These are phyloP conservation scores for Drosophila setifemur DNA, from an alignment of 1,140 invertebrate genomes.

Conservation along the genomic window DNA sequence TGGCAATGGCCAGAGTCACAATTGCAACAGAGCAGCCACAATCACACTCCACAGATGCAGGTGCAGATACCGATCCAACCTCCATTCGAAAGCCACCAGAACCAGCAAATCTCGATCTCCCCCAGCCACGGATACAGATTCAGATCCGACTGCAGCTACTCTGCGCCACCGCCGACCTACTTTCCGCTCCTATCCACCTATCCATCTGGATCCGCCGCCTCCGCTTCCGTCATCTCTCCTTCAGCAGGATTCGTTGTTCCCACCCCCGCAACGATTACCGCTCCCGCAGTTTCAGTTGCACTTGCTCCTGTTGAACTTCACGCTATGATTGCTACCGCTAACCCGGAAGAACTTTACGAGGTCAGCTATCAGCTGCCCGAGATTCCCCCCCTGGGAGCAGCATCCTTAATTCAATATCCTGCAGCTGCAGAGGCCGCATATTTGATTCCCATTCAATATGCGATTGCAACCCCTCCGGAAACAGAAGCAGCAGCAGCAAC, in stretches of 20 bases:
- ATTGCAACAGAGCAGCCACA: conserved; percentile 1
- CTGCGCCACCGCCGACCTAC: background rate
- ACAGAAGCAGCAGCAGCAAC: too few species aligned
- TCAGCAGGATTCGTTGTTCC: too few species aligned
- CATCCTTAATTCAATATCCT: conserved; percentile 6
- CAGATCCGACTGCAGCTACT: conserved; percentile 1
- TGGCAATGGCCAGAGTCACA: conserved; percentile 28
- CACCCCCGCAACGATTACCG: background rate
- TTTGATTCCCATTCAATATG: background rate
- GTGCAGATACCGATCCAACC: background rate
- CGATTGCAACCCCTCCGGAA: background rate
- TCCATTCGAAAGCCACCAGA: background rate
- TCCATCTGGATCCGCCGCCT: background rate
- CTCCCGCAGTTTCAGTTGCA: background rate
- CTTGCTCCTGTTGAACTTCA: too few species aligned
- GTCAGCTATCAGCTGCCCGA: conserved; percentile 1
- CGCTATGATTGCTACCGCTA: too few species aligned
- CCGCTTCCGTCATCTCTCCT: background rate
- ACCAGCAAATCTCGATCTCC: background rate
- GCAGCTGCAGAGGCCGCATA: background rate
- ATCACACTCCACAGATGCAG: background rate
- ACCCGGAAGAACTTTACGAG: too few species aligned
- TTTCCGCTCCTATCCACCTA: background rate
- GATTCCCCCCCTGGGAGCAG: background rate
- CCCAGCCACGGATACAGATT: background rate